Percentiles rank a stretch among this genome's conserved stretches.
Conservation (phyloP, 2,113 vertebrate genomes). For the Labrus mixtus region DNA sequence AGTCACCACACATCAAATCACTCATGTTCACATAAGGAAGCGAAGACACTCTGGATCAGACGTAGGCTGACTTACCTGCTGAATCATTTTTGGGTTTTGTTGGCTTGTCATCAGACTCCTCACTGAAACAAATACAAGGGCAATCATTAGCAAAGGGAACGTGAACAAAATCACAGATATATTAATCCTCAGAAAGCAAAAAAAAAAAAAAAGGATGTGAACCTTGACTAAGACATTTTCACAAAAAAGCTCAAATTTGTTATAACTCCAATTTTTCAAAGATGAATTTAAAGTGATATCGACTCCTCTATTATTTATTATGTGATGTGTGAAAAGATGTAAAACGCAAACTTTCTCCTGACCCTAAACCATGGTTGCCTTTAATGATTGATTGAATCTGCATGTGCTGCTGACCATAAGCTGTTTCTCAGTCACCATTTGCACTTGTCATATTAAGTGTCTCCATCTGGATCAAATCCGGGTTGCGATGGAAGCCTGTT, state of each 20-base stretch:
- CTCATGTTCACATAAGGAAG: neutral
- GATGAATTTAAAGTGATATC: no score
- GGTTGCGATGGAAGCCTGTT: neutral
- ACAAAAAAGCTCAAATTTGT: no score
- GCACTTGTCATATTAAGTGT: neutral
- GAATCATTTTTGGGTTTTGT: conserved; percentile 97
- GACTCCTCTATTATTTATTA: no score
- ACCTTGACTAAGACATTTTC: no score
- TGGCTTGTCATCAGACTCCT: conserved; percentile 97
- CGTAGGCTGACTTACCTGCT: conserved; percentile 85
- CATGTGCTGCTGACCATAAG: neutral
- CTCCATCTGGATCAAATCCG: neutral
- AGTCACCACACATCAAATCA: neutral
- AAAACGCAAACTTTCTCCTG: no score
- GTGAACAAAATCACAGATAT: neutral
- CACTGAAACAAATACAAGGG: conserved; percentile 81
- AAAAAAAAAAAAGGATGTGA: no score
- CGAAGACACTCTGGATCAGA: neutral
- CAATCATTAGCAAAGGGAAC: neutral
- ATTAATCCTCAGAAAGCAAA: no score
- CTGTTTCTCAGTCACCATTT: neutral
- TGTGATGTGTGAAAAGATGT: no score
- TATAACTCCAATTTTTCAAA: no score
- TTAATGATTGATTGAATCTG: no score
- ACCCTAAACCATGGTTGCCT: no score